Base-by-base conservation (phyloP, 2,113 vertebrate species). In the Uropsilus gracilis region DNA sequence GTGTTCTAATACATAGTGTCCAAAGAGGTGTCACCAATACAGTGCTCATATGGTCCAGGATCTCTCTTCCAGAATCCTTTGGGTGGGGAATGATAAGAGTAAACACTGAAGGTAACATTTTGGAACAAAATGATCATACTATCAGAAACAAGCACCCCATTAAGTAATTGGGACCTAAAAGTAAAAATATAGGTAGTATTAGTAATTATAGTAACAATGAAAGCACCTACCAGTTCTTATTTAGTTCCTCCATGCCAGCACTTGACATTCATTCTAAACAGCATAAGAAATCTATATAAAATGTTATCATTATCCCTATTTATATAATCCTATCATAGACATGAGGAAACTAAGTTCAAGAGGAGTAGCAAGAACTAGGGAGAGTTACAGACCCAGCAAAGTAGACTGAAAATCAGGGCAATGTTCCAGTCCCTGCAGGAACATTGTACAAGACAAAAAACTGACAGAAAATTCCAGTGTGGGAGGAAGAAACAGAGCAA, bases 391-490 rank as follows among this genome's bases (percentile, higher is more conserved):
- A 26, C 53, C 26, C 14, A 22, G 64, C 46, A 86, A 96, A 82
- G 26, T 22, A 81, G 48, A 5, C 16, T 66, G 66, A 90, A 61
- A 75, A 63, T 75, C 50, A 84, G 37, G 30, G n/a, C 46, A 81
- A 89, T n/a, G 14, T 14, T 89, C 42, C 18, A 86, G 61, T 89
- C 34, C 37, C 30, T 93, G 16, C 24, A 81, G 26, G 14, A 24
- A 89, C 4, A 0, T 59, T 93, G 37, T n/a, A 91, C 59, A 66
- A 89, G 93, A 85, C 2, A 61, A 26, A 95, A 95, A 92, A 59
- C 24, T 18, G 7, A 91, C 7, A 57, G 64, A 80, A 75, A 92
- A 92, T 53, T 83, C 11, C 32, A 66, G 26, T 68, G 11, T 57
- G 13, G 37, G 42, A 82, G 24, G 12, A 77, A 86, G 57, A 6